Evolutionary conservation across 2,113 vertebrate genomes (phyloP).

Genomic region (Sebastes fasciatus): DNA sequence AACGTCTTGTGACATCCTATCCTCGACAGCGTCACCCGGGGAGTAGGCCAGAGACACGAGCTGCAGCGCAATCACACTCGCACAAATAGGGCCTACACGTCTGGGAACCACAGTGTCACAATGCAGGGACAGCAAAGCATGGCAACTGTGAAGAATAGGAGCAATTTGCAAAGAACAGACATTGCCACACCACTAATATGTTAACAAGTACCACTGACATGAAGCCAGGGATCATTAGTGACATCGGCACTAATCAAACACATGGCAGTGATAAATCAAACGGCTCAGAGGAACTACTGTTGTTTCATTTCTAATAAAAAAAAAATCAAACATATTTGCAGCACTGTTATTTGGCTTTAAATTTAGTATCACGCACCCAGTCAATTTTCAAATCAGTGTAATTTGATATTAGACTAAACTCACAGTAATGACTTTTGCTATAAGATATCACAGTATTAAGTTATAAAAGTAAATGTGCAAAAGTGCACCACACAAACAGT

Average conservation of each 20-base stretch:
- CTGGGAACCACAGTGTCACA: constrained; percentile 28
- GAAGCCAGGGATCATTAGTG: constrained; percentile 6
- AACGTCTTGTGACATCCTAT: constrained; percentile 69
- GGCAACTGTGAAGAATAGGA: constrained; percentile 37
- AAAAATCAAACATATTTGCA: constrained; percentile 7
- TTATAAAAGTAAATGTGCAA: neutral
- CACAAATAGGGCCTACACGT: neutral
- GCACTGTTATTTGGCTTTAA: neutral
- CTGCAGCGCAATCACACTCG: constrained; percentile 10
- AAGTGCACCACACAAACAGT: neutral
- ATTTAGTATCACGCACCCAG: neutral
- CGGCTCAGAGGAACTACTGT: neutral
- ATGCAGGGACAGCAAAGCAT: constrained; percentile 31
- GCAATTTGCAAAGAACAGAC: constrained; percentile 21
- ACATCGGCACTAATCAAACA: constrained; percentile 1
- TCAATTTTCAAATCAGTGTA: neutral
- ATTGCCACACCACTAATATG: constrained; percentile 18
- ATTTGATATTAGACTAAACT: neutral
- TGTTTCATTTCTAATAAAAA: neutral
- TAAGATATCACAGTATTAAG: neutral
- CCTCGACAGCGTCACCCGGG: constrained; percentile 64
- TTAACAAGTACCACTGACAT: constrained; percentile 12
- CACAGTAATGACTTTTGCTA: neutral
- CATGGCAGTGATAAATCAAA: constrained; percentile 12
- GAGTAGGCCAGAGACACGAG: constrained; percentile 52